Evolutionary conservation across 2,113 vertebrate genomes (phyloP).

Genomic region (Thomomys bottae): DNA sequence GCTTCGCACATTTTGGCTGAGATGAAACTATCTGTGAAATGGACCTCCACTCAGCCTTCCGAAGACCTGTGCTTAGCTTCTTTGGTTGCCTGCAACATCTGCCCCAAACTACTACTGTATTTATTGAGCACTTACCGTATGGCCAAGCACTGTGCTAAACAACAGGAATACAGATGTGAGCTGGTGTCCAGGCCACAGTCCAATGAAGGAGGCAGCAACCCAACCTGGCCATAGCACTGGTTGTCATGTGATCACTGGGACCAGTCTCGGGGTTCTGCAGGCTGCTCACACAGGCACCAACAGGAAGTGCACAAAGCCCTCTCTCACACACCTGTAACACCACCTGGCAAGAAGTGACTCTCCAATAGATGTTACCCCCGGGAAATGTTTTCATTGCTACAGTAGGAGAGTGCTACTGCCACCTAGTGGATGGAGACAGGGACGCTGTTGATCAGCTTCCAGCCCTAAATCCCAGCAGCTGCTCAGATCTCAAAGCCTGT

Average conservation of each 20-base stretch:
- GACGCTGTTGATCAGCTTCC: accelerated
- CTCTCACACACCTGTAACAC: accelerated
- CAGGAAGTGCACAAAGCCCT: neutral
- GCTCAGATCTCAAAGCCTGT: accelerated
- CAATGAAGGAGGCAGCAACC: neutral
- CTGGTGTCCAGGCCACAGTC: neutral
- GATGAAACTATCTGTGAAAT: neutral
- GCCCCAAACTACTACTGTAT: neutral
- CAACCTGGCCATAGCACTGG: too few species aligned
- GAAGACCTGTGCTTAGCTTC: neutral
- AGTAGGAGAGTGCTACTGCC: neutral
- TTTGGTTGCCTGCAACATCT: neutral
- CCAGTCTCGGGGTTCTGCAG: too few species aligned
- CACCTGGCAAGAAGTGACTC: accelerated
- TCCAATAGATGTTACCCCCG: neutral
- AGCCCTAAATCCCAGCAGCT: neutral
- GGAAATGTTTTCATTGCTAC: neutral
- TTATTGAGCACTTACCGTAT: neutral
- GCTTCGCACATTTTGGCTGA: neutral
- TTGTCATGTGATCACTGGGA: neutral
- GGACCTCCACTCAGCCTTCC: neutral
- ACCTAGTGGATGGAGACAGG: neutral
- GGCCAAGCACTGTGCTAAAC: neutral
- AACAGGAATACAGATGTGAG: accelerated
- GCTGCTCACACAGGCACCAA: too few species aligned